phyloP scores from a whole-genome alignment of 2,888 invertebrate species.

The Dioctria linearis region DNA sequence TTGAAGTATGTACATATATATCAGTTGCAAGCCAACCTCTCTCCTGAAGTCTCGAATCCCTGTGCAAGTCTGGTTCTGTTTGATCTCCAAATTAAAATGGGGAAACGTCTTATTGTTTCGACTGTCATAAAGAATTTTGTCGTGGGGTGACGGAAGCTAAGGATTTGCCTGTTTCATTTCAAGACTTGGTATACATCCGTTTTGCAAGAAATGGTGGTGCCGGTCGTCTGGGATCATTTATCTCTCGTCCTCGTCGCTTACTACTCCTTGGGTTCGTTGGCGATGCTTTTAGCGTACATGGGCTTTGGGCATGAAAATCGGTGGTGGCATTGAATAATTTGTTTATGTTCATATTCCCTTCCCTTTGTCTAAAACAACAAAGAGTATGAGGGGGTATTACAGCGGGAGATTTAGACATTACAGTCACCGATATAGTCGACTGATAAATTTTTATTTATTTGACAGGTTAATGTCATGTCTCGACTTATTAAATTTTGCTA shows the following conservation, averaged over 20 bases:
- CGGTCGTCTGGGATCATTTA: slow-evolving; percentile 57
- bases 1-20: slow-evolving; percentile 13
- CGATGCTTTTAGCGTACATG: too few relatives aligned
- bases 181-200: slow-evolving; percentile 11
- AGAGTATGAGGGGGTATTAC: neutral
- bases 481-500: slow-evolving; percentile 57
- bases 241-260: slow-evolving; percentile 17
- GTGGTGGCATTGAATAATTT: slow-evolving; percentile 59
- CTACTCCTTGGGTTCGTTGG: neutral
- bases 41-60: neutral
- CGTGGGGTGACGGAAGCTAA: slow-evolving; percentile 27
- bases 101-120: slow-evolving; percentile 57
- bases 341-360: slow-evolving; percentile 54
- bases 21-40: slow-evolving; percentile 24
- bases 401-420: slow-evolving; percentile 57
- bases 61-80: slow-evolving; percentile 47
- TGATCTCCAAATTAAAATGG: slow-evolving; percentile 59
- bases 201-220: neutral
- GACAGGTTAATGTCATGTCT: slow-evolving; percentile 59
- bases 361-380: neutral
- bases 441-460: slow-evolving; percentile 60
- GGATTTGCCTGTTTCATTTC: neutral
- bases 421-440: slow-evolving; percentile 56
- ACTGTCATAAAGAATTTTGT: slow-evolving; percentile 58
- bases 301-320: slow-evolving; percentile 48